A percentile compares a stretch with the other conserved stretches of the same genome.
phyloP scores from a whole-genome alignment of 1,140 invertebrate genomes.

The Drosophila sulfurigaster region DNA sequence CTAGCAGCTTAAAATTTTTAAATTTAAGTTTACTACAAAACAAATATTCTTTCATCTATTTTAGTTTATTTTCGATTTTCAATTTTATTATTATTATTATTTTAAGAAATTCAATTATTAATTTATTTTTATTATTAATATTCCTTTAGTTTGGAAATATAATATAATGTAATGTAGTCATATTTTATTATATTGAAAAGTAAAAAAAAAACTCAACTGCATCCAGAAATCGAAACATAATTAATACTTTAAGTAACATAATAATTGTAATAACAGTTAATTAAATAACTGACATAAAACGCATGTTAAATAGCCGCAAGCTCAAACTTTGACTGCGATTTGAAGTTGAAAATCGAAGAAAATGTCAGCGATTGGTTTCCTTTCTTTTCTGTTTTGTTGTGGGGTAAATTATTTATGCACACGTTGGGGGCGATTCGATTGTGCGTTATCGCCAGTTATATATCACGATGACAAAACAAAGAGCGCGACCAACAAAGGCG shows the following conservation, averaged over 20 bases:
- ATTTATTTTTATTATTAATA: too few species aligned
- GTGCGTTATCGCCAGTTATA: slow-evolving; percentile 58
- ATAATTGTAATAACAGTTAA: background rate
- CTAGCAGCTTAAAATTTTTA: too few species aligned
- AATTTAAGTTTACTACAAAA: too few species aligned
- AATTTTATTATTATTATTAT: too few species aligned
- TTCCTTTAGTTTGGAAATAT: too few species aligned
- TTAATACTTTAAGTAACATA: background rate
- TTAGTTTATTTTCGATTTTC: too few species aligned
- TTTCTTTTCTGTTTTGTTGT: too few species aligned
- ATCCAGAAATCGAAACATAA: background rate
- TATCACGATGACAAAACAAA: slow-evolving; percentile 63
- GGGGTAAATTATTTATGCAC: slow-evolving; percentile 32
- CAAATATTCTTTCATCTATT: too few species aligned
- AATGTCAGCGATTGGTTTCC: background rate
- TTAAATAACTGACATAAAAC: slow-evolving; percentile 18
- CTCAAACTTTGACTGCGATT: background rate
- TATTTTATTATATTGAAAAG: too few species aligned
- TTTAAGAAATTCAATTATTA: too few species aligned
- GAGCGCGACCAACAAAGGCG: slow-evolving; percentile 35
- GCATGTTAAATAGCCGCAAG: slow-evolving; percentile 5
- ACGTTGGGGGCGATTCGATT: slow-evolving; percentile 32
- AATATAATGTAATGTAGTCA: too few species aligned
- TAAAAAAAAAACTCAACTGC: too few species aligned
- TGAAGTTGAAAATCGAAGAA: slow-evolving; percentile 3